Evolutionary conservation across 1,140 invertebrate genomes (phyloP).

Genomic region (Brachionus manjavacas): DNA sequence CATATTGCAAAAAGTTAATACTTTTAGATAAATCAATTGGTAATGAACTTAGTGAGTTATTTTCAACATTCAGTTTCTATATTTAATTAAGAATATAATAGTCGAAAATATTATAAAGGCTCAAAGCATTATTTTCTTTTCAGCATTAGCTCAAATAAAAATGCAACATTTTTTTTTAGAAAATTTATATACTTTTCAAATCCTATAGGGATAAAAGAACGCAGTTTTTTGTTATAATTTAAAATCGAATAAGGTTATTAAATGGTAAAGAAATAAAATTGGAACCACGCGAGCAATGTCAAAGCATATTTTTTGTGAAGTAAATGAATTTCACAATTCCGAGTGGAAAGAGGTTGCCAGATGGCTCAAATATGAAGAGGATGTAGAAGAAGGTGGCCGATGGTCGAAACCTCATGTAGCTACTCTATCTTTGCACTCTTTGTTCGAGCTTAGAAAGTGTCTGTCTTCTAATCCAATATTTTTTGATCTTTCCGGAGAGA

Average conservation of each 20-base stretch:
- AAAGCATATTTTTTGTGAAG: slow-evolving; percentile 35
- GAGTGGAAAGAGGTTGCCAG: slow-evolving; percentile 44
- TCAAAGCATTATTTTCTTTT: neutral
- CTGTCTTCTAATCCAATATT: slow-evolving; percentile 52
- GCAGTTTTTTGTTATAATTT: neutral
- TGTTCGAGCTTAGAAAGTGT: slow-evolving; percentile 55
- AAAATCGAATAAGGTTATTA: neutral
- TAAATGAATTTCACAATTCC: neutral
- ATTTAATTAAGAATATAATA: neutral
- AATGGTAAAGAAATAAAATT: neutral
- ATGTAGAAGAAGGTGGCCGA: slow-evolving; percentile 57
- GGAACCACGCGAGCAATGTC: neutral
- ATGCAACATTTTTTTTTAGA: neutral
- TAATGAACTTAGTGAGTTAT: neutral
- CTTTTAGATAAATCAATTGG: neutral
- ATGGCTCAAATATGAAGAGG: slow-evolving; percentile 60
- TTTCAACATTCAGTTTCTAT: neutral
- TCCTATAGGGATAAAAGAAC: neutral
- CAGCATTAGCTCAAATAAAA: neutral
- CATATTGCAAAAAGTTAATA: neutral
- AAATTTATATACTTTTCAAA: neutral
- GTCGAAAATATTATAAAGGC: neutral
- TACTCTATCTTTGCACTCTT: slow-evolving; percentile 54
- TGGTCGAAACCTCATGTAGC: slow-evolving; percentile 60
- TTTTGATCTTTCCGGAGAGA: slow-evolving; percentile 51